These are phyloP conservation scores for Spatula versicolor DNA, from an alignment of 2,797 vertebrate species.

Conservation along the genomic window DNA sequence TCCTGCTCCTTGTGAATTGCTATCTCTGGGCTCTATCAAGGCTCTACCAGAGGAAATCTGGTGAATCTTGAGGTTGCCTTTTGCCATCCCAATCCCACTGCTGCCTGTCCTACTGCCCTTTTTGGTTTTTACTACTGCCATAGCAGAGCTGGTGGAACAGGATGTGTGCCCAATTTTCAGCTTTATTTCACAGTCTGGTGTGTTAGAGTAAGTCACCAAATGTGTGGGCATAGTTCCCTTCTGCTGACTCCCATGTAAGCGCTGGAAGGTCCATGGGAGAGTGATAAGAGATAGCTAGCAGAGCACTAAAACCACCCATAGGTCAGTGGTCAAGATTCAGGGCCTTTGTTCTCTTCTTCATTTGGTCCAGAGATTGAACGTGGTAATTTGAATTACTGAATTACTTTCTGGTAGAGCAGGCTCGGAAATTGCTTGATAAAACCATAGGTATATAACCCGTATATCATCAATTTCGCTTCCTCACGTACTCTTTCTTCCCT, in stretches of 20 bases:
- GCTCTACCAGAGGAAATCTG: not conserved
- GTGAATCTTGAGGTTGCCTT: not conserved
- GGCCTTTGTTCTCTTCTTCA: not conserved
- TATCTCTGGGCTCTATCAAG: not conserved
- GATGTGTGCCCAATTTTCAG: not conserved
- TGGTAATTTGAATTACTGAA: not conserved
- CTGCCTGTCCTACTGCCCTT: not conserved
- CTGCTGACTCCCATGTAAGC: not conserved
- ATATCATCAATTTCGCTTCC: not conserved
- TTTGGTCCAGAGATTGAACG: not conserved
- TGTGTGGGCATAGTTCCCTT: not conserved
- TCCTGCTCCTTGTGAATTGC: not conserved
- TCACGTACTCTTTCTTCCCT: not conserved
- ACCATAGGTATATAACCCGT: not conserved
- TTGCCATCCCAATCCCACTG: not conserved
- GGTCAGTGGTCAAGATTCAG: not conserved
- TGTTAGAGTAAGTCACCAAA: not conserved
- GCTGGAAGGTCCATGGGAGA: not conserved
- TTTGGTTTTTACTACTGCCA: not conserved
- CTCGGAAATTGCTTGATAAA: not conserved
- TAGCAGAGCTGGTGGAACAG: not conserved
- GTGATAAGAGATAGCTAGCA: not conserved
- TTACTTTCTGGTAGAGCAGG: not conserved
- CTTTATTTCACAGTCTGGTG: not conserved
- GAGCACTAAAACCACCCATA: not conserved